These are phyloP conservation scores for Eptatretus atami DNA, from an alignment of 2,797 vertebrate genomes.

Conservation along the genomic window DNA sequence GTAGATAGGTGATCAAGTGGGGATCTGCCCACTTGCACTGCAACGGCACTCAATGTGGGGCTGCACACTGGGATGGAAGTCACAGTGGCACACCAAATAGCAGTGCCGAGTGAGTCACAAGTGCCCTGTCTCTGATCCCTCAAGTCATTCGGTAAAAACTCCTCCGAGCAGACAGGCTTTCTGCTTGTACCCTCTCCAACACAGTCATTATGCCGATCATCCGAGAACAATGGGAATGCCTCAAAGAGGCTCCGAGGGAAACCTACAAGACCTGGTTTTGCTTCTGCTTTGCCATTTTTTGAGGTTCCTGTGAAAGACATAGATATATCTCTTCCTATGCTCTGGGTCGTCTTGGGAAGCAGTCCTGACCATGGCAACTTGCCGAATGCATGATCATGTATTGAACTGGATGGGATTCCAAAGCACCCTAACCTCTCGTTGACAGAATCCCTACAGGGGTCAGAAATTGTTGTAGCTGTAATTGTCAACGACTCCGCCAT, in stretches of 20 bases:
- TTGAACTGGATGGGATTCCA: neutral
- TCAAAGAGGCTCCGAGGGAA: neutral
- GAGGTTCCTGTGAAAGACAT: too few species aligned
- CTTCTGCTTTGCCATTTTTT: neutral
- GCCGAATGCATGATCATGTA: constrained; percentile 1
- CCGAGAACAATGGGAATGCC: constrained; percentile 1
- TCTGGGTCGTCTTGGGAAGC: neutral
- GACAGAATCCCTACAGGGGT: neutral
- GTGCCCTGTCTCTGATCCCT: neutral
- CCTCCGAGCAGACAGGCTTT: neutral
- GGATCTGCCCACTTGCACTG: neutral
- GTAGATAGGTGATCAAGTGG: neutral
- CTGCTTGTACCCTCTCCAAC: neutral
- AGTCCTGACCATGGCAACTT: constrained; percentile 5
- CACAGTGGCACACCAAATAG: neutral
- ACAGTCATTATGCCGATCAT: neutral
- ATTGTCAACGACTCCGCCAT: too few species aligned
- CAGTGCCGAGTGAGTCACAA: neutral
- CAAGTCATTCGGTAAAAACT: too few species aligned
- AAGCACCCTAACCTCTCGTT: constrained; percentile 1
- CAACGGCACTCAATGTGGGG: neutral
- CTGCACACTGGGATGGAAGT: constrained; percentile 2
- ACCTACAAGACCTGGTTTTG: neutral
- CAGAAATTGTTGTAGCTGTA: too few species aligned
- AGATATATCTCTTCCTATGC: neutral